Percentiles rank a stretch among this genome's conserved stretches.
Evolutionary conservation across 2,113 vertebrate genomes (phyloP).

Genomic region (Aegithalos caudatus): DNA sequence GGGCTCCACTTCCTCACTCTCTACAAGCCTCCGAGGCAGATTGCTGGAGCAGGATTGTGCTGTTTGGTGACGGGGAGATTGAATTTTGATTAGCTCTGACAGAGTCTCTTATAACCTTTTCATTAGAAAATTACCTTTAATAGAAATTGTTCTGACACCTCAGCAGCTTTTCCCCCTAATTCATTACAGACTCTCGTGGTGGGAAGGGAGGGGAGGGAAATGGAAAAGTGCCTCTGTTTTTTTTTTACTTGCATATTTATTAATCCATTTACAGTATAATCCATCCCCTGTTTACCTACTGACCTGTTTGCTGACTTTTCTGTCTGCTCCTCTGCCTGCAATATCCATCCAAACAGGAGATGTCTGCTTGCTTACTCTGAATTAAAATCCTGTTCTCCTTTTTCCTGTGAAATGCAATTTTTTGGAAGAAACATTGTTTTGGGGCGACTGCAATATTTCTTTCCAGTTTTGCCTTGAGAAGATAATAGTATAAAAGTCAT

Average conservation of each 20-base stretch:
- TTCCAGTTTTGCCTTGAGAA: constrained; percentile 6
- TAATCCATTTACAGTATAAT: background rate
- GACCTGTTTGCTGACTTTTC: background rate
- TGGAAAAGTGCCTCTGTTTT: background rate
- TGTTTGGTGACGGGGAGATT: constrained; percentile 15
- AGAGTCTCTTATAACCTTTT: constrained; percentile 72
- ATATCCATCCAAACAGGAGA: background rate
- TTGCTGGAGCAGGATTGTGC: background rate
- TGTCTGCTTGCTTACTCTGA: background rate
- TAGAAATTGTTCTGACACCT: constrained; percentile 78
- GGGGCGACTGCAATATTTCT: background rate
- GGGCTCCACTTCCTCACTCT: background rate
- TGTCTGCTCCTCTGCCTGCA: background rate
- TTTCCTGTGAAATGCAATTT: background rate
- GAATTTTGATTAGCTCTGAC: constrained; percentile 70
- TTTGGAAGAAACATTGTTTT: background rate
- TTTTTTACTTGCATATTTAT: background rate
- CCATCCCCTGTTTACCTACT: background rate
- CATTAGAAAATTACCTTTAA: constrained; percentile 81
- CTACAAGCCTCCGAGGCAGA: background rate
- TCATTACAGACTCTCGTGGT: constrained; percentile 16
- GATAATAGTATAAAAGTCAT: background rate
- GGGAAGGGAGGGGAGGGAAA: background rate
- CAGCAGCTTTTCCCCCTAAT: constrained; percentile 59
- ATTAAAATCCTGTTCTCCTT: background rate